Conservation (phyloP, 2,113 vertebrate species). For the human (Homo sapiens) region GRCh38 chr1:151502501-151503000, state of each 20-base stretch:
- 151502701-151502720: not conserved
- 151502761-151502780: not conserved
- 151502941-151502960: not conserved
- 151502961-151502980: not conserved
- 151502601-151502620: constrained; percentile 51
- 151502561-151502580: constrained; percentile 55
- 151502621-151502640: constrained; percentile 31
- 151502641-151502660: not conserved
- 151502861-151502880: not conserved
- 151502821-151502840: not conserved
- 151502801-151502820: not conserved
- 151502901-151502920: not conserved
- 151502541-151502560: constrained; percentile 38
- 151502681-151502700: not conserved
- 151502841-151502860: not conserved
- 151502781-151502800: not conserved
- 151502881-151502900: not conserved
- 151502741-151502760: not conserved
- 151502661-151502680: not conserved
- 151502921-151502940: not conserved
- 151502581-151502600: constrained; percentile 46
- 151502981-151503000: not conserved
- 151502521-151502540: constrained; percentile 44
- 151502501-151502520: constrained; percentile 21
- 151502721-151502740: not conserved